Evolutionary conservation across 2,113 vertebrate genomes (phyloP), one percentile per base, ranked within the genome.

Genomic region (Phaethon lepturus): DNA sequence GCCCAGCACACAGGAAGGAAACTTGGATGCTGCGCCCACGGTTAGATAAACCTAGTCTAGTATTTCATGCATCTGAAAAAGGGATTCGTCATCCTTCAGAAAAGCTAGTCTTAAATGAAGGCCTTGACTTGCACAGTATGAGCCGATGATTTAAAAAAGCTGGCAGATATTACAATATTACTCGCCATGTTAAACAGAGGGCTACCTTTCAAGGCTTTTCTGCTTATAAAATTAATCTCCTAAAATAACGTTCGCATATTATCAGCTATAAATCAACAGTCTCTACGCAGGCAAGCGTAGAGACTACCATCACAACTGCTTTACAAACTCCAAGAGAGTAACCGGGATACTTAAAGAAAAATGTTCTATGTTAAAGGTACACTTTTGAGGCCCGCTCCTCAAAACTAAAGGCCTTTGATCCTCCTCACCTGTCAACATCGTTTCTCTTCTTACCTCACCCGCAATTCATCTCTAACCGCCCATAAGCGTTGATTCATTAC

Each of bases 21-120:
- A 13, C 20, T 38, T 1, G 42, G 8, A 17, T 0, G 0, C 5
- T 9, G 40, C 2, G 20, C 13, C 56, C 62, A 7, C 4, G 1
- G 31, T 22, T 11, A 14, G 35, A 15, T 17, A 38, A 38, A 38
- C 38, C 38, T 38, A 38, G 38, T 38, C 38, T 38, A 38, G 38
- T 38, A 38, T 38, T 38, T 38, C 38, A 38, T 4, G 29, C 13
- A 10, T 8, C 22, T 20, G 40, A 72, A 66, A 20, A 42, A 69
- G 18, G n/a, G 49, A 67, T 49, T 44, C 22, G 9, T 17, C 11
- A 0, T n/a, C n/a, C 50, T 44, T 44, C 55, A 38, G 55, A 67
- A 42, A 64, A 89, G 19, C 33, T 35, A 7, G 25, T 77, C 67
- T 49, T 14, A 47, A 71, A 49, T 0, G 5, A 74, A 31, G 0